Evolutionary conservation across 1,140 invertebrate species (phyloP).

Genomic region (Rhopalosiphum padi): DNA sequence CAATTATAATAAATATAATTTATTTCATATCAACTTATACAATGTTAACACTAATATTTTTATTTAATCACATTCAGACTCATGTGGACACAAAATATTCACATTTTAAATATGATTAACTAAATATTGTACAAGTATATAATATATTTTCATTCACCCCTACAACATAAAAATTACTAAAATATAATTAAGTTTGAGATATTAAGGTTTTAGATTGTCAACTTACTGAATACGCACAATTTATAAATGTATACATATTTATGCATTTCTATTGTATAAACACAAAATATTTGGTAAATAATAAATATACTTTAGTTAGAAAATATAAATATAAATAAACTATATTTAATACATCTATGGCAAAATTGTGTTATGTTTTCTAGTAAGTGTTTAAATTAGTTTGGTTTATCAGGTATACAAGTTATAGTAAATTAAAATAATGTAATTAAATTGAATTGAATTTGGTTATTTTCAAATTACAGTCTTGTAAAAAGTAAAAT

Average conservation of each 20-base stretch:
- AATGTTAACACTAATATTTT: conserved; percentile 21
- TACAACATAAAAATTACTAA: neutral
- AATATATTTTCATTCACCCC: neutral
- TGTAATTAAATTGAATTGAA: neutral
- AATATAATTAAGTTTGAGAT: neutral
- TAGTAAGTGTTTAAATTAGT: neutral
- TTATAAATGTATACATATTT: neutral
- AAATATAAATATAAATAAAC: conserved; percentile 2
- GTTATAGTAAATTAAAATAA: neutral
- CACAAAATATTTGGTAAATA: conserved; percentile 8
- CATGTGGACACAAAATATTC: conserved; percentile 23
- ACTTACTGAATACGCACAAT: conserved; percentile 28
- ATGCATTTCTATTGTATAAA: neutral
- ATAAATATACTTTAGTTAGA: neutral
- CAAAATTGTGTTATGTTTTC: neutral
- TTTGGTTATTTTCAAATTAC: conserved; percentile 4
- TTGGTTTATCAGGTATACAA: neutral
- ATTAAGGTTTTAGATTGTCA: conserved; percentile 34
- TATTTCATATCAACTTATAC: conserved; percentile 15
- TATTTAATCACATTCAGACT: conserved; percentile 18
- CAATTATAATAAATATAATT: conserved; percentile 17
- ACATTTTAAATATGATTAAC: neutral
- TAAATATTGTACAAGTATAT: neutral
- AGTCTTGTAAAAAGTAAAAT: conserved; percentile 29
- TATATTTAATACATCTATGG: neutral